A percentile compares a stretch with the other conserved stretches of the same genome.
phyloP scores from a whole-genome alignment of 2,113 vertebrate species.

The Neofelis nebulosa region DNA sequence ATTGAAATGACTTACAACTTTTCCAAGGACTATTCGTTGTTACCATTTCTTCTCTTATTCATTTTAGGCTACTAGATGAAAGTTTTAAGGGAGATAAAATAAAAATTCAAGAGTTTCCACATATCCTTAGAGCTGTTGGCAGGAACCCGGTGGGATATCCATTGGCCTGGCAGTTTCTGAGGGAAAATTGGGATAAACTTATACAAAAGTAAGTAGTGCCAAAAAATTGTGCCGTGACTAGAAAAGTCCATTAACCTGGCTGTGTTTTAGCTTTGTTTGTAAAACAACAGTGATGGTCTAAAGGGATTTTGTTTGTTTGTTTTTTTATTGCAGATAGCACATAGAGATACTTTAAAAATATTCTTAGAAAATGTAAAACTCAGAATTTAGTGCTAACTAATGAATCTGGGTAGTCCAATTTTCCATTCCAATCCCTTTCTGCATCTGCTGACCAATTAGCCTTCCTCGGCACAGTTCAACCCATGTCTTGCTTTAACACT shows the following conservation, averaged over 20 bases:
- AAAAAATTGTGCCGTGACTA: not conserved
- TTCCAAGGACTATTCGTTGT: not conserved
- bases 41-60: constrained; percentile 43
- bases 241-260: not conserved
- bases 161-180: constrained; percentile 91
- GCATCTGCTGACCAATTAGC: not conserved
- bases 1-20: not conserved
- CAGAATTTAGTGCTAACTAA: not conserved
- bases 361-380: not conserved
- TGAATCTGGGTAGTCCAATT: not conserved
- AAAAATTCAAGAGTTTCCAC: constrained; percentile 93
- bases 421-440: not conserved
- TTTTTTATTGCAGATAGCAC: not conserved
- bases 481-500: not conserved
- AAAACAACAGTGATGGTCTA: not conserved
- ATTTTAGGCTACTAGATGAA: constrained; percentile 91
- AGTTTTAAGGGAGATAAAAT: constrained; percentile 89
- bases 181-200: constrained; percentile 89
- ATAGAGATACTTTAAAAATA: not conserved
- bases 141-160: constrained; percentile 88
- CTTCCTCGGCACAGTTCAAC: not conserved
- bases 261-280: constrained; percentile 1
- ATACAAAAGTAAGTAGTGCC: constrained; percentile 90
- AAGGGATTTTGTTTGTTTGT: not conserved
- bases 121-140: constrained; percentile 84